Base-by-base conservation (phyloP, 2,113 vertebrate genomes). In the Nothobranchius furzeri region DNA sequence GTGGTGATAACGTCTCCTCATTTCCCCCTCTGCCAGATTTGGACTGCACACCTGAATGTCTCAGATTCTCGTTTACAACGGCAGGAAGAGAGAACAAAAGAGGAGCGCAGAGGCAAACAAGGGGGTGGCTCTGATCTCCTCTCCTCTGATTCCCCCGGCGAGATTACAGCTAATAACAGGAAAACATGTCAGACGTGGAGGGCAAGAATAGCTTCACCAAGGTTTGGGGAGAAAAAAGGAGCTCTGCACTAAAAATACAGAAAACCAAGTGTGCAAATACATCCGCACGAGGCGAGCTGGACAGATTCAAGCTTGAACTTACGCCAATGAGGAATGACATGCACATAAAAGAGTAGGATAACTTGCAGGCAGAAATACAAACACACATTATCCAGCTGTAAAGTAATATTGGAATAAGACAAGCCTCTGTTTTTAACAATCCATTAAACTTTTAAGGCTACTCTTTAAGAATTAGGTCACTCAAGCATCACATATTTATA, bases 1-100 rank as follows among this genome's bases (percentile, higher is more conserved):
- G 76, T 73, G 85, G 58, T 40, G 80, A 89, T 88, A 87, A 73
- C 25, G 69, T 75, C 68, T 81, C 60, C 75, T 87, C 76, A 86
- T 89, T 86, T 89, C 83, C 90, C 30, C 49, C 66, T 70, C 69
- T 78, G 78, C 56, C 62, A 79, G 65, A 69, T 82, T 85, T 60
- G 66, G 72, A 86, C 83, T 56, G 75, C 76, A 74, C 68, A 70
- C 62, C 55, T 64, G 70, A 68, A 36, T 43, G 68, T 66, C 61
- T 75, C 51, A n/a, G 60, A 64, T 63, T 65, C 70, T 78, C 60
- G 47, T 52, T 51, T 12, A 60, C 81, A 73, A 70, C 74, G 69
- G 46, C 15, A 20, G 45, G 47, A 56, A 58, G 0, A 24, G n/a
- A 78, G 82, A 82, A 87, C 76, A 87, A 84, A 82, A 63, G 82